Conservation (phyloP, 2,113 vertebrate genomes). For the Neopipo cinnamomea region DNA sequence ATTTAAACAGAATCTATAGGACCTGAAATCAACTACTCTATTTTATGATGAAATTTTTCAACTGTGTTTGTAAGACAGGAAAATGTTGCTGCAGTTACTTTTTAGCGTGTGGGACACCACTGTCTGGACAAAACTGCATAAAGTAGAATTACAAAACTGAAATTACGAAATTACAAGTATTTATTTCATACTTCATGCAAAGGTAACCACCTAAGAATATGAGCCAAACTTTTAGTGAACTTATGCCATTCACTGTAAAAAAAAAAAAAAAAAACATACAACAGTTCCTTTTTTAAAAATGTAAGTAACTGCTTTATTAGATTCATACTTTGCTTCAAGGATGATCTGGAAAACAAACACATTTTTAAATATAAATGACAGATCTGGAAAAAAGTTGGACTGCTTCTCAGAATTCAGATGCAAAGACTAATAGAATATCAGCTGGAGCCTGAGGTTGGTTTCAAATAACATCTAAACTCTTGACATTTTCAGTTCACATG, state of each 20-base stretch:
- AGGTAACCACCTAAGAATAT: not conserved
- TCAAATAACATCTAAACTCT: not conserved
- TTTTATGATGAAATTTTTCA: not conserved
- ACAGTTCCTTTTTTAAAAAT: not conserved
- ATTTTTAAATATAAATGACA: not conserved
- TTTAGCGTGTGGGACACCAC: not conserved
- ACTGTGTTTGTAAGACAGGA: not conserved
- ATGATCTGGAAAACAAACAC: not conserved
- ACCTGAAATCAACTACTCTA: not conserved
- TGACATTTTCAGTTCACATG: not conserved
- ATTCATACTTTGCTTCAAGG: not conserved
- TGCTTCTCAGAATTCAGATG: not conserved
- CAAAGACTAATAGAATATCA: not conserved
- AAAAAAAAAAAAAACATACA: not conserved
- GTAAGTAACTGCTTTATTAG: not conserved
- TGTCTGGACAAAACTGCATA: not conserved
- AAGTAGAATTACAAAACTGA: not conserved
- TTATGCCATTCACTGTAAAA: not conserved
- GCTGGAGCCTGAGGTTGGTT: not conserved
- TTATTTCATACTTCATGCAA: not conserved
- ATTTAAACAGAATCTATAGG: not conserved
- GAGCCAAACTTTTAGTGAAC: not conserved
- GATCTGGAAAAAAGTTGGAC: not conserved
- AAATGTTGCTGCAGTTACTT: not conserved
- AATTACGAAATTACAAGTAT: not conserved